Evolutionary conservation across 2,888 invertebrate species (phyloP).

Genomic region (Meiosimyza platycephala): DNA sequence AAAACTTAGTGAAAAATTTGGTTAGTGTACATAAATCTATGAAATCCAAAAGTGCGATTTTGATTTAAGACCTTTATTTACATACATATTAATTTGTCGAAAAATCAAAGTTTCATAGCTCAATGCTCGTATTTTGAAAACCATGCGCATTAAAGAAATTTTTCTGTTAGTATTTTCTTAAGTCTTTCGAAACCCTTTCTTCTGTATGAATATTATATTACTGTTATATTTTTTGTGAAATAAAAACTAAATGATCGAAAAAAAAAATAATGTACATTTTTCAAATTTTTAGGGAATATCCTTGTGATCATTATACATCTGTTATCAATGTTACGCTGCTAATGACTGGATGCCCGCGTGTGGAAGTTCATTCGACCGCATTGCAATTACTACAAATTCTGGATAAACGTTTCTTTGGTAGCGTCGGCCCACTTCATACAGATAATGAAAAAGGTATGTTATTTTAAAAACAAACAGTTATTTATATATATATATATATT

Average conservation of each 20-base stretch:
- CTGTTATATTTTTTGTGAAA: background rate
- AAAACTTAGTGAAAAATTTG: no score
- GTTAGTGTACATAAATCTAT: no score
- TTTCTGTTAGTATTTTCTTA: no score
- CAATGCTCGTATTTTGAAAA: no score
- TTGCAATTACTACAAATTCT: conserved; percentile 92
- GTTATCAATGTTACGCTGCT: conserved; percentile 97
- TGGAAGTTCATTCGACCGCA: conserved; percentile 93
- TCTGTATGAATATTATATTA: no score
- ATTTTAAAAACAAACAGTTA: conserved; percentile 29
- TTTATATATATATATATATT: background rate
- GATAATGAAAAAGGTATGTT: conserved; percentile 79
- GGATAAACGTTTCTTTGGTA: conserved; percentile 95
- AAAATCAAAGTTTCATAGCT: no score
- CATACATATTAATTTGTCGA: no score
- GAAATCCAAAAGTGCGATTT: no score
- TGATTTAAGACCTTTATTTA: no score
- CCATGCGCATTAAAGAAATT: no score
- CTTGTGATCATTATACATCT: conserved; percentile 97
- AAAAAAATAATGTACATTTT: background rate
- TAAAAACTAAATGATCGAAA: background rate
- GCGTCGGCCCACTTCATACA: conserved; percentile 76
- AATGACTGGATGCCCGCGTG: conserved; percentile 94
- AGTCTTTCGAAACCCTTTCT: no score
- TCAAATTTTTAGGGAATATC: conserved; percentile 82